Evolutionary conservation across 2,113 vertebrate species (phyloP).

Genomic region (Loxodonta africana): DNA sequence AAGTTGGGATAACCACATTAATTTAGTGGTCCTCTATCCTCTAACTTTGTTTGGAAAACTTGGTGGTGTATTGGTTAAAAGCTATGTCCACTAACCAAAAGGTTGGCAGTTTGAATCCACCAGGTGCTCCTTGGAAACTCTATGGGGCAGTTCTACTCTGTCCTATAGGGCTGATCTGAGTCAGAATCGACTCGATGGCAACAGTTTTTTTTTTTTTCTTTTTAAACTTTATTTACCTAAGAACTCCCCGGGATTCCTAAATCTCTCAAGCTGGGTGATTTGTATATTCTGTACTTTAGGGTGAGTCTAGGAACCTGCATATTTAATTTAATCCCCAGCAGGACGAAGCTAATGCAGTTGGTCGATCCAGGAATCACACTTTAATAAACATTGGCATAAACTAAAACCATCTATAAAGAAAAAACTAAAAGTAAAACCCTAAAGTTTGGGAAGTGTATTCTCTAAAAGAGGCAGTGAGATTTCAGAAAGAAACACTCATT

Average conservation of each 20-base stretch:
- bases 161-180: too few species aligned
- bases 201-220: too few species aligned
- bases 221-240: not conserved
- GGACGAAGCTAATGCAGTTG: not conserved
- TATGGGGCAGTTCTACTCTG: too few species aligned
- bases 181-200: too few species aligned
- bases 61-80: too few species aligned
- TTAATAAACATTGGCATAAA: not conserved
- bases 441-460: not conserved
- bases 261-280: not conserved
- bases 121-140: too few species aligned
- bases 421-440: not conserved
- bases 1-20: not conserved
- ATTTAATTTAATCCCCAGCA: not conserved
- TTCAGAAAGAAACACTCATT: slow-evolving; percentile 17
- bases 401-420: slow-evolving; percentile 23
- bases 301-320: not conserved
- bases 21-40: slow-evolving; percentile 8
- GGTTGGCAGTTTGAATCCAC: too few species aligned
- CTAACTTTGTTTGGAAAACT: not conserved
- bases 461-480: not conserved
- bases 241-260: not conserved
- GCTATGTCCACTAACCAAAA: too few species aligned
- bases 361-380: not conserved
- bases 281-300: not conserved